Percentiles rank a stretch among this genome's conserved stretches.
phyloP scores from a whole-genome alignment of 2,113 vertebrate species.

The Donacobius atricapilla region DNA sequence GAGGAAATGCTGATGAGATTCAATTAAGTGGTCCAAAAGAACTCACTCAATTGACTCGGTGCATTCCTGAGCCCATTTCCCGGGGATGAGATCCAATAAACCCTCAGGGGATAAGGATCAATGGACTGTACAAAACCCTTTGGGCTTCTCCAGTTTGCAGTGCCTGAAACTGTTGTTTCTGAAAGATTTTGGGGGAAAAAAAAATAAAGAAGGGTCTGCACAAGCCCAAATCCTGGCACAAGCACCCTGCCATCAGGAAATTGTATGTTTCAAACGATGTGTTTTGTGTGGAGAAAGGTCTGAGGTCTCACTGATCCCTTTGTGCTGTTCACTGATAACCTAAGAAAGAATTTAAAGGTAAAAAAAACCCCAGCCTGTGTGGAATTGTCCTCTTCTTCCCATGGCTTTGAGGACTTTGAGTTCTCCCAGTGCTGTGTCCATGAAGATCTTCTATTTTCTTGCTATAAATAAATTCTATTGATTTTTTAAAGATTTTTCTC shows the following conservation, averaged over 20 bases:
- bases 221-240: background rate
- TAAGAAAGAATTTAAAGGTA: background rate
- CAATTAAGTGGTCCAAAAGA: background rate
- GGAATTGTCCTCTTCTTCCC: background rate
- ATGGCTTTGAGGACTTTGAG: background rate
- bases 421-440: background rate
- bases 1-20: background rate
- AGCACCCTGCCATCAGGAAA: background rate
- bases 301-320: background rate
- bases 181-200: background rate
- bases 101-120: background rate
- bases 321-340: background rate
- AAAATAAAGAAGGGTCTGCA: background rate
- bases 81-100: background rate
- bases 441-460: background rate
- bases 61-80: background rate
- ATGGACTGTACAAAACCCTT: background rate
- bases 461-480: background rate
- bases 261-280: background rate
- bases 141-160: background rate
- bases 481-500: background rate
- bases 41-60: background rate
- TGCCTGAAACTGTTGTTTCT: background rate
- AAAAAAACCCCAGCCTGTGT: rapidly evolving
- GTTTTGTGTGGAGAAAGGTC: background rate